Base-by-base conservation (phyloP, 2,797 vertebrate species). In the Phalanger gymnotis region DNA sequence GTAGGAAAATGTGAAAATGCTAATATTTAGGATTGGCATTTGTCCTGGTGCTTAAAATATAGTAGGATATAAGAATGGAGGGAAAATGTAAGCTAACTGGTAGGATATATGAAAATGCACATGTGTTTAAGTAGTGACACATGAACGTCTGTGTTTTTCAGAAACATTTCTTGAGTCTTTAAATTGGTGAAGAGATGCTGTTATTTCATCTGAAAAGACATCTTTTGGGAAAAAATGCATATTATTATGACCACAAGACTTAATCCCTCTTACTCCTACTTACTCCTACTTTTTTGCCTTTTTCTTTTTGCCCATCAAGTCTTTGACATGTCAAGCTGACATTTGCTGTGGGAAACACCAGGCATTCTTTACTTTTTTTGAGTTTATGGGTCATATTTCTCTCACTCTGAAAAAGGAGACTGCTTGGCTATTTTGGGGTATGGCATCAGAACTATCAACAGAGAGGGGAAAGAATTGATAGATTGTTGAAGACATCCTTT, bases 101-200 rank as follows among this genome's bases (percentile, higher is more conserved):
- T 3, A 1, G 40, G 66, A 87, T 47, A 87, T 47, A 87, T 25
- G 9, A 87, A 87, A 87, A 40, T 47, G 25, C 40, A 47, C 40
- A 47, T 87, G 57, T 58, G 31, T 66, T 19, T n/a, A n/a, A n/a
- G 14, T 66, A 61, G 58, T 61, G 12, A 1, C 14, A 61, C 61
- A 66, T 66, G 40, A 87, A 87, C 25, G 4, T 25, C 40, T 1
- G 4, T 81, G 66, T 27, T 87, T 81, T 40, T 81, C 66, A 81
- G n/a, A 81, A 81, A 30, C 1, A 22, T 25, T 47, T 87, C 19
- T 87, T 19, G 52, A 57, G 53, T 16, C 47, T 93, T 40, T 11
- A 0, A 3, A 0, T 54, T 1, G 10, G 27, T 6, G 7, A 6
- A 66, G 25, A 66, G 66, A 92, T 0, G 1, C 58, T 73, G 16